Evolutionary conservation across 2,888 invertebrate genomes (phyloP), one percentile per base, ranked within the genome.

Genomic region (Drosophila mayaguana): DNA sequence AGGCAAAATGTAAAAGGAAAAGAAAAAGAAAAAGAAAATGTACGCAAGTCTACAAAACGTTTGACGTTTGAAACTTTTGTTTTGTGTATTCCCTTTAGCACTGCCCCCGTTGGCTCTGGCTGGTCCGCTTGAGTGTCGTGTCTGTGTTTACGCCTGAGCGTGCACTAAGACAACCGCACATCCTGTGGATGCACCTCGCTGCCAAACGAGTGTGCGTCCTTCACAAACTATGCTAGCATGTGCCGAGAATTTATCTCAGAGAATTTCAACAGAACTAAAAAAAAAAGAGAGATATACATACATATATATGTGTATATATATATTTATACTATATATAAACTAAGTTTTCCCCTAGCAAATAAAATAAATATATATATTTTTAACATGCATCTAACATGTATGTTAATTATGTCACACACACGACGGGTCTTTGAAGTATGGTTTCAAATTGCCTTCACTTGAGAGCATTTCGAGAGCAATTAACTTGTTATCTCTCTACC

Each of bases 61-160:
- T 84, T 83, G 87, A 83, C 84, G 83, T 82, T 68, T 68, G 74
- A 72, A 78, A 71, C 72, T 78, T 70, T 72, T 67, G 70, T 67
- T 57, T 71, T 56, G 40, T 66, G 42, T 38, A 61, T 38, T 40
- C 53, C 53, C 51, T 6, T 43, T 55, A 28, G 54, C 34, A 1
- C 11, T 53, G 20, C 16, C 14, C 40, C 14, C 28, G 45, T 32
- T 36, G 36, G 36, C 36, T 14, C 38, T 38, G 14, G 20, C n/a
- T 20, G n/a, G 38, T 18, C 11, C 46, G 45, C 38, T 59, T 25
- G 51, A 38, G 60, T 71, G 63, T 70, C 66, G 55, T 68, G 69
- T 75, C 61, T 63, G 62, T 61, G 65, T 71, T 77, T 66, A 79
- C 73, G 81, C 81, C 72, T 73, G 38, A 68, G 73, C 67, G 77